Percentiles rank a stretch among this genome's conserved stretches.
Conservation (phyloP, 2,797 vertebrate species). For the Gymnopithys bicolor region DNA sequence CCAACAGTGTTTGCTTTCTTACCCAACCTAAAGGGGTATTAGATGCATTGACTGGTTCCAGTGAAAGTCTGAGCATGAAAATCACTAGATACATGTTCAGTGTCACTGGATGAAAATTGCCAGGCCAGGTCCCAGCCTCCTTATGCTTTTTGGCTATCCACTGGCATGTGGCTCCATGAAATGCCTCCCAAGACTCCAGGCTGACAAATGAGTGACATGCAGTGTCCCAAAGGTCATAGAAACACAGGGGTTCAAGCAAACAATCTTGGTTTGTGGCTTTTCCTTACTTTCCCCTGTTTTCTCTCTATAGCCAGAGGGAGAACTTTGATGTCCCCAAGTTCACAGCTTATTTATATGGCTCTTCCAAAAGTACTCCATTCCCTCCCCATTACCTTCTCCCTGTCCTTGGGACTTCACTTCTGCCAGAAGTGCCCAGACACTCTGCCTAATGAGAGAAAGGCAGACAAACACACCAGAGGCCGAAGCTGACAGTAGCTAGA, state of each 20-base stretch:
- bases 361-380: not conserved
- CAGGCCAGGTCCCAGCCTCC: accelerated
- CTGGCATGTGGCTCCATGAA: accelerated
- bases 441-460: not conserved
- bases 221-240: not conserved
- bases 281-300: not conserved
- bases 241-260: accelerated
- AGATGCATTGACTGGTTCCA: not conserved
- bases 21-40: not conserved
- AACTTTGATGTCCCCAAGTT: not conserved
- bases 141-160: not conserved
- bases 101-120: not conserved
- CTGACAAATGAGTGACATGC: not conserved
- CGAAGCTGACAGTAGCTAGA: not conserved
- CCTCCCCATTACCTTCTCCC: not conserved
- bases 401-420: not conserved
- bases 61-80: not conserved
- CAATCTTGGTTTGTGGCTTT: not conserved
- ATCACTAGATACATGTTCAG: not conserved
- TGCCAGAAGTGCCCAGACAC: accelerated
- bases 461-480: not conserved
- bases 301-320: not conserved
- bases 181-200: not conserved
- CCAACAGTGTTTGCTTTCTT: not conserved
- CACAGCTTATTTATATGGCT: not conserved